A percentile compares a stretch with the other conserved stretches of the same genome.
phyloP scores from a whole-genome alignment of 2,888 invertebrate genomes.

The Erebia ligea region DNA sequence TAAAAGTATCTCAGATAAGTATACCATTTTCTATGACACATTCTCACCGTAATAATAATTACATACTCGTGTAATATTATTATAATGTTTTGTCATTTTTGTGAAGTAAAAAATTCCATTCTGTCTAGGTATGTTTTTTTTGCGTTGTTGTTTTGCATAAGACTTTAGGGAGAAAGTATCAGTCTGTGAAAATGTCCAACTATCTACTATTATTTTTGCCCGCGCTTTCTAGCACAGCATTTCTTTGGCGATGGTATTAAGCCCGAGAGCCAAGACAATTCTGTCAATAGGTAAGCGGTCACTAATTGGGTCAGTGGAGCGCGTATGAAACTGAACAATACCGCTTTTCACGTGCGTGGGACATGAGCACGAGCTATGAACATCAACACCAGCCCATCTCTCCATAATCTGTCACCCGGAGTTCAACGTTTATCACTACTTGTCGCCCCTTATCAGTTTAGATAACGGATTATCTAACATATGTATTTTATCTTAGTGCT shows the following conservation, averaged over 20 bases:
- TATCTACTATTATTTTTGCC: slow-evolving; percentile 12
- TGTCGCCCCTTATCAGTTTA: slow-evolving; percentile 30
- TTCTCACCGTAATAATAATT: slow-evolving; percentile 2
- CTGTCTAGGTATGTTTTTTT: not conserved
- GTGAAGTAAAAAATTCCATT: not conserved
- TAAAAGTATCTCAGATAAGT: not conserved
- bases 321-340: slow-evolving; percentile 68
- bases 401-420: slow-evolving; percentile 11
- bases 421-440: slow-evolving; percentile 6
- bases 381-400: not conserved
- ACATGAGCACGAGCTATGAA: slow-evolving; percentile 27
- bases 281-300: slow-evolving; percentile 71
- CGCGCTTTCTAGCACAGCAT: slow-evolving; percentile 45
- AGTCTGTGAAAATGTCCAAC: slow-evolving; percentile 4
- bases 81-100: not conserved
- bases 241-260: slow-evolving; percentile 59
- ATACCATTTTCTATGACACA: not conserved
- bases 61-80: slow-evolving; percentile 5
- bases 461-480: slow-evolving; percentile 21
- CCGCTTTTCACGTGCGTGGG: slow-evolving; percentile 55
- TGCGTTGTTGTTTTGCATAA: not conserved
- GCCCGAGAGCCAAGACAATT: slow-evolving; percentile 74
- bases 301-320: slow-evolving; percentile 79
- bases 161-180: not conserved
- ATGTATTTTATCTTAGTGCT: slow-evolving; percentile 31